Evolutionary conservation across 2,888 invertebrate genomes (phyloP).

Genomic region (Ormyrus rosae): DNA sequence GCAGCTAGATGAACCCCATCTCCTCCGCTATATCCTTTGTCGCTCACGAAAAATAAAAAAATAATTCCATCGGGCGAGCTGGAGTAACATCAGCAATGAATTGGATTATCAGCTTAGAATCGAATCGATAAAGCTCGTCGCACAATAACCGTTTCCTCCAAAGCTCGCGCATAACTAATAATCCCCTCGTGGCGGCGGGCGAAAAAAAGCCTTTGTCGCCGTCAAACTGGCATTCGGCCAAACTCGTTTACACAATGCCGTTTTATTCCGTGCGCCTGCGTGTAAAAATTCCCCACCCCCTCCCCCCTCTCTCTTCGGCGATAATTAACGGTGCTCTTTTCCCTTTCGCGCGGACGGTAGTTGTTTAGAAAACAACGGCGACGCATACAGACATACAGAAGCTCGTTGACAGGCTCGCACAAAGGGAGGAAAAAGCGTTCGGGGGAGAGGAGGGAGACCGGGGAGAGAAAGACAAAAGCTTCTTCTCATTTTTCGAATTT

Average conservation of each 20-base stretch:
- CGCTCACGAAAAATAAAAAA: too few species aligned
- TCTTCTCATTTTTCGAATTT: slow-evolving; percentile 63
- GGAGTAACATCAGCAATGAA: too few species aligned
- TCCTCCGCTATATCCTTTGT: neutral
- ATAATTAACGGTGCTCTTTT: slow-evolving; percentile 30
- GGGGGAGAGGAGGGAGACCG: neutral
- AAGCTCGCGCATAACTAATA: slow-evolving; percentile 28
- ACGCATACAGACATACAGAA: neutral
- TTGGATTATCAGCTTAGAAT: too few species aligned
- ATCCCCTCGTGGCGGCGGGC: neutral
- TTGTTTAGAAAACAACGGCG: slow-evolving; percentile 27
- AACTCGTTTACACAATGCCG: slow-evolving; percentile 29
- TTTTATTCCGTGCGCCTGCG: neutral
- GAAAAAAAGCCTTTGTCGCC: neutral
- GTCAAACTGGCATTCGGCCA: slow-evolving; percentile 23
- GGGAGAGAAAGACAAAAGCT: slow-evolving; percentile 49
- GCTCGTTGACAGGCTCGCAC: slow-evolving; percentile 32
- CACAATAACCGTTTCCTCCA: too few species aligned
- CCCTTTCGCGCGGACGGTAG: neutral
- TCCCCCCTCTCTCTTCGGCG: neutral
- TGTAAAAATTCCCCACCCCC: slow-evolving; percentile 7
- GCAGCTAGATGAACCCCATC: neutral
- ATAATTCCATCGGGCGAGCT: too few species aligned
- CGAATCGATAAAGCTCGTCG: too few species aligned
- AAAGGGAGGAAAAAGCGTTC: slow-evolving; percentile 28